Base-by-base conservation (phyloP, 2,888 invertebrate species). In the Agrypnus murinus region DNA sequence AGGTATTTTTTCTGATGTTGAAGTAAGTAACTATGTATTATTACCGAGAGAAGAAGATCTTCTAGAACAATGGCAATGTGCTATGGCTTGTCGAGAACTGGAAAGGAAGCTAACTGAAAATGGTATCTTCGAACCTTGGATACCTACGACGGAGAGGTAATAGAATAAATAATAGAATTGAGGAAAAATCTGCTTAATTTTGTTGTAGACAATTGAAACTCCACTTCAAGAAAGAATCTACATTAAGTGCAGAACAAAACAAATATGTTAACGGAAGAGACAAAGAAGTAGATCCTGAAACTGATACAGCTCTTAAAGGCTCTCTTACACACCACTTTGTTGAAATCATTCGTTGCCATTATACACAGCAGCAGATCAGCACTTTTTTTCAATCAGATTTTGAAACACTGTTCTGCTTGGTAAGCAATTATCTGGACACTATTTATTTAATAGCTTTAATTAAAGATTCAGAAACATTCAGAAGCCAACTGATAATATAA, bases 11-110 rank as follows among this genome's bases (percentile, higher is more conserved):
- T 83, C 81, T 1, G 79, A 83, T 12, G 81, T 81, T 9, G 83
- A 84, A 58, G 90, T 91, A 17, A 88, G 89, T 63, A 92, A 90
- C 80, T 92, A 89, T 78, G 84, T 89, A 0, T 81, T 89, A 6
- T 77, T 87, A 31, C 87, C 88, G 9, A 81, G 83, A 1, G 86
- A 88, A 62, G 67, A 59, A 12, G 69, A 25, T 3, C 25, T 25
- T 5, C 25, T 25, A 25, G 25, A 25, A 3, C 25, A 25, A 25
- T 25, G 25, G 25, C 25, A 5, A 2, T 5, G 25, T 25, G 69
- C 25, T 25, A 83, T 86, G 65, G 87, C 87, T 1, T 83, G 88
- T 48, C 84, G 89, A 7, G 77, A 82, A 7, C 77, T 89, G 4
- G 89, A 90, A 81, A 71, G 78, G 9, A 85, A 86, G 81, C 86